These are phyloP conservation scores for Drosophila rubida DNA, from an alignment of 2,888 invertebrate genomes.

Conservation along the genomic window DNA sequence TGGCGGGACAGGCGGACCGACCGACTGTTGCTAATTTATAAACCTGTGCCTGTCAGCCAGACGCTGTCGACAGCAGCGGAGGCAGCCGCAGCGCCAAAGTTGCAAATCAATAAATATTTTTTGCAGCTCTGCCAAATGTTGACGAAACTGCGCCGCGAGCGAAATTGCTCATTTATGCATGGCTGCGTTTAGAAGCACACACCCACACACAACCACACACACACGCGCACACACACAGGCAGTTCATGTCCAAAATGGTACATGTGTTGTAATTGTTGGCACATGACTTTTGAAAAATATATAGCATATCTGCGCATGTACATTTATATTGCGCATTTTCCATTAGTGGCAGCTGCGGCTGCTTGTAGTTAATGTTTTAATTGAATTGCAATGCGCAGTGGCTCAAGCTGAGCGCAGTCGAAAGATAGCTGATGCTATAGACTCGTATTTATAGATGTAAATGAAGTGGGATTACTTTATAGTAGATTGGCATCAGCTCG, in stretches of 20 bases:
- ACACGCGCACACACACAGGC: slow-evolving; percentile 17
- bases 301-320: background rate
- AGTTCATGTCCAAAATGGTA: slow-evolving; percentile 42
- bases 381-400: slow-evolving; percentile 17
- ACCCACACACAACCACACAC: slow-evolving; percentile 29
- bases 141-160: slow-evolving; percentile 72
- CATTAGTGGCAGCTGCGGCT: slow-evolving; percentile 4
- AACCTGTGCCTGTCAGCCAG: slow-evolving; percentile 62
- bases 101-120: slow-evolving; percentile 78
- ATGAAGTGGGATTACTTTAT: slow-evolving; percentile 27
- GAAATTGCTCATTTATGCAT: slow-evolving; percentile 79
- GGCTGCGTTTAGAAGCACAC: slow-evolving; percentile 66
- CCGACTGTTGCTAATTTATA: slow-evolving; percentile 75
- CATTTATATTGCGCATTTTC: background rate
- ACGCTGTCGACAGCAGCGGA: slow-evolving; percentile 32
- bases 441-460: slow-evolving; percentile 16
- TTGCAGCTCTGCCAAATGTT: slow-evolving; percentile 65
- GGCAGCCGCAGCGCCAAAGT: slow-evolving; percentile 47
- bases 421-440: background rate
- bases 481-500: slow-evolving; percentile 39
- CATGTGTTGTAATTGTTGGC: slow-evolving; percentile 67
- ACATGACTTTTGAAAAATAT: slow-evolving; percentile 63
- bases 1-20: slow-evolving; percentile 3
- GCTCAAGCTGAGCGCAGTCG: slow-evolving; percentile 1
- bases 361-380: slow-evolving; percentile 20